Evolutionary conservation across 2,797 vertebrate species (phyloP), one percentile per base, ranked within the genome.

Genomic region (Argentina silus): DNA sequence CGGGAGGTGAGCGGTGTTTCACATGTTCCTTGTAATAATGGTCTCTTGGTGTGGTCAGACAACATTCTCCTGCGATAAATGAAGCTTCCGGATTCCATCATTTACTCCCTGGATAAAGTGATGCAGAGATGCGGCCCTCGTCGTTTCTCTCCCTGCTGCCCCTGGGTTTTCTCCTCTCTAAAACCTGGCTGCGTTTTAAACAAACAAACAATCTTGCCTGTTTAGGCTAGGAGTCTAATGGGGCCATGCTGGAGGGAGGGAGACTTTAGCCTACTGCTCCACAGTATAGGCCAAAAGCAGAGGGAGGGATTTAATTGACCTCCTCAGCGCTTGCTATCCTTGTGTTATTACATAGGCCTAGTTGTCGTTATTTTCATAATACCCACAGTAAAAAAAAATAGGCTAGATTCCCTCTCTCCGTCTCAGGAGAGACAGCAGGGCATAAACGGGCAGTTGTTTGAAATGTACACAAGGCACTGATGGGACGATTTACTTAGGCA

Each of bases 1-100:
- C 21, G 4, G n/a, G 61, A 36, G 9, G 15, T 63, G 15, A 43
- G 43, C 17, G 61, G 61, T 63, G 42, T 45, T 27, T 63, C 45
- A 64, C 63, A 60, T 63, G 17, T 55, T 19, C 45, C 55, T 27
- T n/a, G 15, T 42, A 45, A 43, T 57, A 43, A 63, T 17, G 42
- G 3, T 36, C 8, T 63, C 42, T 63, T 19, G 1, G 17, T 66
- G 17, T 66, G 44, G 51, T 53, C 48, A 44, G 69, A 55, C 48
- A 17, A 12, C 48, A 45, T 72, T 72, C 70, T n/a, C 11, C 65
- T 51, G 15, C 53, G 21, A 15, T 27, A 60, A 44, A 21, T 51
- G 48, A 42, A 47, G 56, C 56, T 68, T 70, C 72, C 57, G 75
- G 59, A 76, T 72, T 63, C 60, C 53, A 69, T 60, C 21, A 51